Percentiles rank a stretch among this genome's conserved stretches.
Conservation (phyloP, 2,797 vertebrate species). For the Sternarchorhynchus goeldii region DNA sequence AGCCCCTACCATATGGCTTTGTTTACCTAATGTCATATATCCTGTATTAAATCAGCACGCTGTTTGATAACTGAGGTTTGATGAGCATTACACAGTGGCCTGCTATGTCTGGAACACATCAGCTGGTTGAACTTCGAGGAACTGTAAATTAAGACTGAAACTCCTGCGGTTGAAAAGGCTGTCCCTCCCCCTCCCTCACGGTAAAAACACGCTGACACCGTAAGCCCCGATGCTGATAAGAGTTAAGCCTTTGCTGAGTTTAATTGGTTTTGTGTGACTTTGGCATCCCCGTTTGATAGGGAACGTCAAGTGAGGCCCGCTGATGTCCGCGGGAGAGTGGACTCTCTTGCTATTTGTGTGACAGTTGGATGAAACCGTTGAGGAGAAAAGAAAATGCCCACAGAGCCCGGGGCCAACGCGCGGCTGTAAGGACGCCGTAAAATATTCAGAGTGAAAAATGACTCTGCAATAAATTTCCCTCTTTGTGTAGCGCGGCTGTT, state of each 20-base stretch:
- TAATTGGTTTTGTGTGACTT: slow-evolving; percentile 54
- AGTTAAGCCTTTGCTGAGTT: slow-evolving; percentile 45
- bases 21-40: background rate
- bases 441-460: slow-evolving; percentile 24
- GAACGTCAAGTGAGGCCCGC: slow-evolving; percentile 47
- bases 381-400: background rate
- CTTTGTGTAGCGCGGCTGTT: background rate
- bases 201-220: slow-evolving; percentile 42
- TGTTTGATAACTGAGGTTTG: background rate
- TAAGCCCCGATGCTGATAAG: slow-evolving; percentile 52
- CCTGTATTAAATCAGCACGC: background rate
- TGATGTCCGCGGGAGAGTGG: background rate
- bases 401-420: background rate
- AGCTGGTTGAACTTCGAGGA: slow-evolving; percentile 37
- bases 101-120: slow-evolving; percentile 45
- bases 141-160: slow-evolving; percentile 55
- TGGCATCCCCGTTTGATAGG: slow-evolving; percentile 51
- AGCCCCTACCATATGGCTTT: background rate
- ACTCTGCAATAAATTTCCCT: slow-evolving; percentile 21
- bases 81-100: slow-evolving; percentile 38
- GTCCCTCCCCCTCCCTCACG: slow-evolving; percentile 50
- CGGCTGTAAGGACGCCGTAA: slow-evolving; percentile 6
- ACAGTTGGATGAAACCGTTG: slow-evolving; percentile 17
- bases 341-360: background rate
- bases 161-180: slow-evolving; percentile 44